Base-by-base conservation (phyloP, 2,113 vertebrate genomes). In the Notechis scutatus region DNA sequence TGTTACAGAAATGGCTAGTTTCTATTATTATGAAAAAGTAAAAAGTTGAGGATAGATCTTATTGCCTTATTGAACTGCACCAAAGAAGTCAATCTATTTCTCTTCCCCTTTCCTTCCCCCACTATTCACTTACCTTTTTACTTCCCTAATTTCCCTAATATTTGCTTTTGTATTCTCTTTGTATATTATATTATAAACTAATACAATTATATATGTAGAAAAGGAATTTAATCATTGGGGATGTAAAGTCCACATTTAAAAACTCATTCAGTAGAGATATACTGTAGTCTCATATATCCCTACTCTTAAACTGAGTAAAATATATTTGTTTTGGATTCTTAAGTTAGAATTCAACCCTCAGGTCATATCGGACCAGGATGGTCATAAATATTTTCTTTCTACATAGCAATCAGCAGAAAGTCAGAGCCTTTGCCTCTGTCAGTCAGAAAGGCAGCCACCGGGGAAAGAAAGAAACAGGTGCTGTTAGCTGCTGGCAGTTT, bases 381-480 rank as follows among this genome's bases (percentile, higher is more conserved):
- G 45, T 55, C 57, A 95, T 85, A 59, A 57, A 89, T 85, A 89
- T 85, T 64, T 29, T 88, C 88, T 11, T 34, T 10, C 39, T 59
- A 90, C 52, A 47, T 50, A 93, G 47, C 21, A 92, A 55, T 88
- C 74, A 92, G 92, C 90, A 86, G 42, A 88, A 96, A 96, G 15
- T 42, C 94, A 91, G 39, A 94, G 94, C 5, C 1, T 92, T 92
- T 92, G 2, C 24, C 87, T 92, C 90, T 92, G 0, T 85, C 85
- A 59, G 74, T 90, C 91, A 85, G 1, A 57, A 85, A 94, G 89
- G 88, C 74, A 3, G 91, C 64, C 61, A 20, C 24, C 59, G 92
- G 91, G 90, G 87, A 94, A 91, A 20, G 64, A 94, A 14, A 7
- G 74, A 64, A 93, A 24, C 21, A 94, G 88, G 85, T 61, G 52